Evolutionary conservation across 2,113 vertebrate species (phyloP).

Genomic region (Maccullochella peelii): DNA sequence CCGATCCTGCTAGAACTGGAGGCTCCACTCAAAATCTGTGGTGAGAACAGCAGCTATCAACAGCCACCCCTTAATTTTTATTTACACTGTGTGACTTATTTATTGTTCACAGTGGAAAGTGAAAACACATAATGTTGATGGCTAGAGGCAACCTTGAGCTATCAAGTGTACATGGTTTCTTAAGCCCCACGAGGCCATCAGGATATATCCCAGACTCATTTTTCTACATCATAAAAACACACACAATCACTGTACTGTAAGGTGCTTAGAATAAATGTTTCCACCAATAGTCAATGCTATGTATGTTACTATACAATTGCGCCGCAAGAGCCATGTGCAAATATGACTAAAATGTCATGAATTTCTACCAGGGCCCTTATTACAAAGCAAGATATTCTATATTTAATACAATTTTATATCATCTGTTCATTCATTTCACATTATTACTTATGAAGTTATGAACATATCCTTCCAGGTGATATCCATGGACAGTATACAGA

Average conservation of each 20-base stretch:
- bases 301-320: no score
- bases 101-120: neutral
- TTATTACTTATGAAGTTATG: neutral
- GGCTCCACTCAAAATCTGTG: conserved; percentile 95
- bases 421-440: neutral
- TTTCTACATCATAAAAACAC: neutral
- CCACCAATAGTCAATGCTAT: neutral
- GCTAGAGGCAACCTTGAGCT: neutral
- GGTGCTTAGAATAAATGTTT: neutral
- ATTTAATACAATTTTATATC: neutral
- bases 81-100: neutral
- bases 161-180: neutral
- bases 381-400: neutral
- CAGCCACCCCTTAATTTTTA: neutral
- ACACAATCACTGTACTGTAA: neutral
- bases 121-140: neutral
- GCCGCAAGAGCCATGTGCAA: no score
- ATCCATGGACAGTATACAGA: conserved; percentile 88
- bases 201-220: no score
- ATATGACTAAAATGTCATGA: no score
- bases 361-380: no score
- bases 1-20: conserved; percentile 96
- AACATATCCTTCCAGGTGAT: conserved; percentile 66
- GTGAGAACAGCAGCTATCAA: conserved; percentile 68
- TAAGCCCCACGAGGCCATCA: no score